Evolutionary conservation across 2,797 vertebrate genomes (phyloP), one percentile per base, ranked within the genome.

Genomic region (Cryptoblepharus egeriae): DNA sequence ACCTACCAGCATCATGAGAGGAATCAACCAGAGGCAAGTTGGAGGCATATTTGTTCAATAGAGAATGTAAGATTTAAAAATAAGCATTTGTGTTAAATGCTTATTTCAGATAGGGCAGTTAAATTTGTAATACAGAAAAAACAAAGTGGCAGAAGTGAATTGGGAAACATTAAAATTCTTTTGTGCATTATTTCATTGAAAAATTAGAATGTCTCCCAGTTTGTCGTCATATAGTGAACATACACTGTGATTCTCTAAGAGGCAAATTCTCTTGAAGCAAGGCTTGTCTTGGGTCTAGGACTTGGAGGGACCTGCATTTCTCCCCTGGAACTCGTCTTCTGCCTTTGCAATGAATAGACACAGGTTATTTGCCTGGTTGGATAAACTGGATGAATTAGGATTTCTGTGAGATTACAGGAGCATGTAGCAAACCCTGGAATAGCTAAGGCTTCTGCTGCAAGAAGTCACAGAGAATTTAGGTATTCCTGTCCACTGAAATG

Each of bases 1-100:
- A 87, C 98, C 99, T 13, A 99, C 99, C 16, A 99, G 98, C 79
- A 97, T 99, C 81, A 99, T 99, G 98, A 98, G 99, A 92, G 99
- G 99, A 49, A 95, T 99, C 93, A 99, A 99, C 94, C 98, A 99
- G 95, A 98, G 99, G 99, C 98, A 91, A 39, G 87, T 55, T 72
- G 69, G 5, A 2, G 7, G 1, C 3, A 0, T 73, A 30, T 37
- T 84, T 58, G 0, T 6, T 49, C 35, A 83, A 39, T 30, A 86
- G 79, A 39, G 13, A 77, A 79, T 12, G 5, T 32, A 1, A 1
- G 0, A 49, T 76, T 79, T 64, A 28, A 32, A 67, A 15, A 2
- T 78, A 55, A 22, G 37, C 3, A 0, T 0, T 84, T 80, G 39
- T 61, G 30, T 79, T 52, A 70, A 75, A 76, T 70, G 24, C 45